Conservation (phyloP, 2,113 vertebrate genomes). For the Tragelaphus imberbis region DNA sequence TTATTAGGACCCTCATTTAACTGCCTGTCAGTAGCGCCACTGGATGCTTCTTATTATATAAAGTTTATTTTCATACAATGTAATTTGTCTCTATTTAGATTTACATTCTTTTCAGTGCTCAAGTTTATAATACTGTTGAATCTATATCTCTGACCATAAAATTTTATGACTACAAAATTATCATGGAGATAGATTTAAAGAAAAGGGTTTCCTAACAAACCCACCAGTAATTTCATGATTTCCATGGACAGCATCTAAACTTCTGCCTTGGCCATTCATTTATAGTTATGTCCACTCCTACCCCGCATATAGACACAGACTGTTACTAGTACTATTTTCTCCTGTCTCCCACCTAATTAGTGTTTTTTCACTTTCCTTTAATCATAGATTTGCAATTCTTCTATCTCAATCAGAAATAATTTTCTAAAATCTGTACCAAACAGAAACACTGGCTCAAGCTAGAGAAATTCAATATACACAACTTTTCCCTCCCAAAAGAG, state of each 20-base stretch:
- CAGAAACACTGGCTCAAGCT: background rate
- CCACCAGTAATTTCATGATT: background rate
- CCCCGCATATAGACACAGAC: background rate
- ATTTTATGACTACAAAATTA: background rate
- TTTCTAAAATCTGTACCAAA: conserved; percentile 14
- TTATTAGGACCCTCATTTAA: background rate
- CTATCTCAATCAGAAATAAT: background rate
- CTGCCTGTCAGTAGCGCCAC: background rate
- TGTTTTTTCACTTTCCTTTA: background rate
- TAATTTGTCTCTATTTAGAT: background rate
- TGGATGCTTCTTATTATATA: background rate
- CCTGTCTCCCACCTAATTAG: background rate
- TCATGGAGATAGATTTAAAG: background rate
- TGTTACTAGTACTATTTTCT: background rate
- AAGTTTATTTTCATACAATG: background rate
- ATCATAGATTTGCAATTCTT: background rate
- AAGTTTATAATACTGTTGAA: background rate
- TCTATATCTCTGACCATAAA: background rate
- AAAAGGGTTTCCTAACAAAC: background rate
- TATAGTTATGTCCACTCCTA: background rate
- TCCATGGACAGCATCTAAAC: background rate
- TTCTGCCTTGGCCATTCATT: background rate
- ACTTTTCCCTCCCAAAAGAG: background rate
- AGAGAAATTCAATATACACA: background rate
- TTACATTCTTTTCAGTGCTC: background rate